Base-by-base conservation (phyloP, 2,888 invertebrate genomes). In the Minunthozetes semirufus region DNA sequence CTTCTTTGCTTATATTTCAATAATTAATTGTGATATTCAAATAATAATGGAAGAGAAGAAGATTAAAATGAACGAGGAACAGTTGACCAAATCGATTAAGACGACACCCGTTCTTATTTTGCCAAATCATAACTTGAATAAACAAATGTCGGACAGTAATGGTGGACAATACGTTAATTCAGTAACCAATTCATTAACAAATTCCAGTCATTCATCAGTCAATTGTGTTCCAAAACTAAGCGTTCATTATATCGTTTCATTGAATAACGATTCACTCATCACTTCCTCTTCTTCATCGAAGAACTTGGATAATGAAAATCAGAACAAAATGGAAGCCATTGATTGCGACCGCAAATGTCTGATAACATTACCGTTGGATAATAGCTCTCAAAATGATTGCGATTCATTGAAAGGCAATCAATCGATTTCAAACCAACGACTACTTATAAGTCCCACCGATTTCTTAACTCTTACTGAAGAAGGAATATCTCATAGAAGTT, bases 391-490 rank as follows among this genome's bases (percentile, higher is more conserved):
- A 1, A 46, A 19, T 42, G 42, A 38, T 22, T 38, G 19, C 13
- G 38, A 38, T 68, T n/a, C 38, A 22, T 11, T 68, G 0, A 68
- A 68, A 42, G 33, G 42, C 1, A 68, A 42, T n/a, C 68, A 68
- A 5, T 68, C 68, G 42, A 46, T 68, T 1, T n/a, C 68, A 22
- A 66, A 66, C 61, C 66, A 76, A 29, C 50, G 71, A 56, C 27
- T 72, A 3, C 66, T 75, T 17, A 75, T 75, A n/a, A 72, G 72
- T 33, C 75, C 75, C 17, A 75, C 75, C 9, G 75, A 75, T 53
- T 75, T 75, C 25, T 59, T 75, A 17, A 68, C 72, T 8, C 27
- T 75, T 4, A 42, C 72, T 22, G 75, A 75, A 72, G 75, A 75
- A n/a, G 48, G 48, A 15, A 66, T 33, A 1, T 25, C 27, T 27